Percentiles rank a stretch among this genome's conserved stretches.
phyloP scores from a whole-genome alignment of 2,797 vertebrate genomes.

The Epinephelus awoara region DNA sequence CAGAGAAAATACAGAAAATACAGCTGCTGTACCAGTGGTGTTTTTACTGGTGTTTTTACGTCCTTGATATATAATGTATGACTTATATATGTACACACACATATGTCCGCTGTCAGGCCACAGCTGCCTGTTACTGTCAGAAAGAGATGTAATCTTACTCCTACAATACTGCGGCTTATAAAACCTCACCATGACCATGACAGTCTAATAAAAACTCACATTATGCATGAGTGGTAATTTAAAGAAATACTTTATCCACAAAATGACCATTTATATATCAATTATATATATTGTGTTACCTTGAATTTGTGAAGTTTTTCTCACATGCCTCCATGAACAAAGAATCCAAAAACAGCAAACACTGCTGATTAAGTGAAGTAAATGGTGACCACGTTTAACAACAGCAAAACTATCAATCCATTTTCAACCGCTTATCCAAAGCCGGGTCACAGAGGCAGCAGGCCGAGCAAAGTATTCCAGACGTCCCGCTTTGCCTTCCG shows the following conservation, averaged over 20 bases:
- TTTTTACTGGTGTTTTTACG: neutral
- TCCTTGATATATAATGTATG: slow-evolving; percentile 22
- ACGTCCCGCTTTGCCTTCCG: too few relatives aligned
- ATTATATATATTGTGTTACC: too few relatives aligned
- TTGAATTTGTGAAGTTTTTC: too few relatives aligned
- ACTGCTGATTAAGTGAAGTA: too few relatives aligned
- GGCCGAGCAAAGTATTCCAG: too few relatives aligned
- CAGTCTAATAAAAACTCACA: neutral
- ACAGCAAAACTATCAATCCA: too few relatives aligned
- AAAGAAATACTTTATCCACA: neutral
- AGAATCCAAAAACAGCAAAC: too few relatives aligned
- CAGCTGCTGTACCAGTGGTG: slow-evolving; percentile 16
- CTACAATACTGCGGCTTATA: neutral
- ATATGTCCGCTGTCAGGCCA: neutral
- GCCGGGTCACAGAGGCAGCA: too few relatives aligned
- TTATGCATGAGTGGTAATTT: neutral
- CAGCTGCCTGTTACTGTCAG: slow-evolving; percentile 1
- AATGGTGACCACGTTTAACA: too few relatives aligned
- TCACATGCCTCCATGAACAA: too few relatives aligned
- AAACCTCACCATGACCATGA: neutral
- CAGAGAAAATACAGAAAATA: slow-evolving; percentile 7
- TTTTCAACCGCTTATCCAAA: too few relatives aligned
- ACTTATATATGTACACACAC: neutral
- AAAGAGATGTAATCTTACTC: neutral
- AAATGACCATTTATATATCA: too few relatives aligned